Evolutionary conservation across 2,113 vertebrate species (phyloP), one percentile per base, ranked within the genome.

Genomic region (Embiotoca jacksoni): DNA sequence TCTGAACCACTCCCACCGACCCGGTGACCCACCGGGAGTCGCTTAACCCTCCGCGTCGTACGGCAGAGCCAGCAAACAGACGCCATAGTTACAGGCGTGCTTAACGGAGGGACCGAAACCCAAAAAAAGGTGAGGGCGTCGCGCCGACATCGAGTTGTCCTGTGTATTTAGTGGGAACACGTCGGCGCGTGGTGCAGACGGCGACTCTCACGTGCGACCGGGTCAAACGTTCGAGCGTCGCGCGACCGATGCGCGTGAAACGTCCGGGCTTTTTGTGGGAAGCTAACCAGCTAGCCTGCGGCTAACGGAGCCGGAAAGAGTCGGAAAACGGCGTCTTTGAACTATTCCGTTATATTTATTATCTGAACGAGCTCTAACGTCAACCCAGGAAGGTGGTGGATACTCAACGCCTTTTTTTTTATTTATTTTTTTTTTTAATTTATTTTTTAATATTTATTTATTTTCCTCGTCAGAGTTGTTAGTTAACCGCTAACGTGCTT

Each of bases 41-140:
- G 92, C 85, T 80, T 93, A 91, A 93, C 81, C 58, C 23, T 37
- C 57, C 69, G 80, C 63, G 80, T 84, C 80, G 68, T 23, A 58
- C 89, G 82, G 81, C 74, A 60, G 78, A 59, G 73, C 33, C 58
- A 60, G 84, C 77, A 57, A 23, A 23, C 78, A 46, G 92, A 70
- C 92, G 90, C 92, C 90, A 92, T 83, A 58, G 77, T 37, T 68
- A 57, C 64, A 78, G 76, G 77, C 60, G 70, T 64, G 49, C 54
- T 7, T 68, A 64, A 55, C 86, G 57, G 72, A 55, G 54, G 76
- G 78, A 81, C 37, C 63, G 55, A 75, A 75, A 75, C 81, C 39
- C 77, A 76, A 80, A 80, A 76, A 80, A 80, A 93, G 93, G 94
- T 94, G 80, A 93, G 92, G 32, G 16, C 2, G 41, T 7, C 30